Conservation (phyloP, 2,113 vertebrate genomes). For the Arothron firmamentum region DNA sequence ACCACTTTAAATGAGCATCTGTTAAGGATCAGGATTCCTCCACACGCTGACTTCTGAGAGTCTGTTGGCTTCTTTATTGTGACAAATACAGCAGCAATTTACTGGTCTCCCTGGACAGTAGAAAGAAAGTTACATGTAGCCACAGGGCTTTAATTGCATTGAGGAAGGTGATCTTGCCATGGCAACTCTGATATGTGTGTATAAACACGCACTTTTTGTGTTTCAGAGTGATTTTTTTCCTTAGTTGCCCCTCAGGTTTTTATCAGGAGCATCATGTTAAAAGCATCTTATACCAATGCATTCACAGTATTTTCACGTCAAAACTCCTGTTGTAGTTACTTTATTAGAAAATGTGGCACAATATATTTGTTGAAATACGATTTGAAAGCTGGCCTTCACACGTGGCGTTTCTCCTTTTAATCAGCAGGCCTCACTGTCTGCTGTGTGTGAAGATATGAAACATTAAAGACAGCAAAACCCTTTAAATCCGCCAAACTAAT, state of each 20-base stretch:
- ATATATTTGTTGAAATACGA: too few relatives aligned
- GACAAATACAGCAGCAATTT: conserved; percentile 72
- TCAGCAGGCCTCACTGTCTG: too few relatives aligned
- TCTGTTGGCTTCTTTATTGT: conserved; percentile 70
- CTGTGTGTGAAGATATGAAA: too few relatives aligned
- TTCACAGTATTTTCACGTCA: too few relatives aligned
- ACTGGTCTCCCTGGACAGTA: conserved; percentile 72
- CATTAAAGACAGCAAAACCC: too few relatives aligned
- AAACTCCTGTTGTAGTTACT: too few relatives aligned
- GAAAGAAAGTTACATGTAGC: conserved; percentile 71
- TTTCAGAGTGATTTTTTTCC: neutral
- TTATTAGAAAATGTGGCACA: too few relatives aligned
- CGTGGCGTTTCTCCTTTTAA: too few relatives aligned
- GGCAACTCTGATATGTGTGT: conserved; percentile 42
- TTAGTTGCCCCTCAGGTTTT: too few relatives aligned
- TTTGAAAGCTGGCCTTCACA: too few relatives aligned
- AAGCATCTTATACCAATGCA: too few relatives aligned
- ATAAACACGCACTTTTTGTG: conserved; percentile 24
- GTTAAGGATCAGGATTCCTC: conserved; percentile 63
- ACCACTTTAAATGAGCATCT: conserved; percentile 73
- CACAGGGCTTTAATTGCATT: conserved; percentile 72
- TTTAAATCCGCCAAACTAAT: neutral
- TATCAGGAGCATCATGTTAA: too few relatives aligned
- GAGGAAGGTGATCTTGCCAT: conserved; percentile 59
- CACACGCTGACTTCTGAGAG: conserved; percentile 57